Base-by-base conservation (phyloP, 2,888 invertebrate species). In the Perithous albicinctus region DNA sequence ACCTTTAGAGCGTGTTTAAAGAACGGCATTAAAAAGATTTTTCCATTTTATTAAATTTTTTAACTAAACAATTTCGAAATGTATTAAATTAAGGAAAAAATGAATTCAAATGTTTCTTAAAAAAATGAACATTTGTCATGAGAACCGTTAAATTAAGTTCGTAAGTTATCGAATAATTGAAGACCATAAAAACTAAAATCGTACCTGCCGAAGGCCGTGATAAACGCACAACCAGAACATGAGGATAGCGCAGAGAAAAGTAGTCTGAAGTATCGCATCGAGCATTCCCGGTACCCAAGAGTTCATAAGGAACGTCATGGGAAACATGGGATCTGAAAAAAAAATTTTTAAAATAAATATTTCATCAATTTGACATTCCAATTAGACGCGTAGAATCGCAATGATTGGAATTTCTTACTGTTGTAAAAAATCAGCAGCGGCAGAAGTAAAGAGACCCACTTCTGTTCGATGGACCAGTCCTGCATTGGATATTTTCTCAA, bases 401-500 rank as follows among this genome's bases (percentile, higher is more conserved):
- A 61, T 18, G 23, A 12, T n/a, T 48, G 46, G 76, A 78, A 38
- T 51, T 56, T 93, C 96, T 95, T 93, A 99, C 99, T 98, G 93
- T 99, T 97, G 90, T 98, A 99, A 18, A 98, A 95, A 85, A 99
- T 94, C 10, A 99, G 94, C 26, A 98, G 93, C 0, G 98, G 98
- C 86, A 99, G 93, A 73, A 99, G 94, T 46, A 97, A 93, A 0
- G 98, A 97, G 93, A 99, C 95, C 99, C 99, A 99, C 93, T 97
- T 98, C 92, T 99, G 99, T 93, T 99, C 99, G 88, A 99, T 98
- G 0, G 99, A 98, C 99, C 99, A 99, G 93, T 99, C 98, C 87
- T 96, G 95, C 54, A 97, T 94, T 0, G 97, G 95, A 93, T 97
- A 99, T 91, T 96, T 97, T 86, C 98, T 94, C 85, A 99, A 93